A percentile compares a stretch with the other conserved stretches of the same genome.
phyloP scores from a whole-genome alignment of 30 jellyfish, hydroid and myxozoan genomes.

The Hydractinia symbiolongicarpus region DNA sequence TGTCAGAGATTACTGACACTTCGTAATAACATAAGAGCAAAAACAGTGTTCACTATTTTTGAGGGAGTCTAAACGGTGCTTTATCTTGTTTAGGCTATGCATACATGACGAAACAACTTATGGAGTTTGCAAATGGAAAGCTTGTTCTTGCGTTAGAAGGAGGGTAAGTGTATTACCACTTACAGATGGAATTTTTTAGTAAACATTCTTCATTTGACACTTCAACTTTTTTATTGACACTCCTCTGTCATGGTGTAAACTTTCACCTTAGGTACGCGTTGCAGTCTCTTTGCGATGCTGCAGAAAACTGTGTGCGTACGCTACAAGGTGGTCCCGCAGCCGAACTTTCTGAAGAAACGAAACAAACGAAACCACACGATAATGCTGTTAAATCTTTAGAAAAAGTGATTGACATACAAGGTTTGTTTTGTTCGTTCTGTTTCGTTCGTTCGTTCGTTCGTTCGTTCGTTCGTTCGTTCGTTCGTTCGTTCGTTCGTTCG shows the following conservation, averaged over 20 bases:
- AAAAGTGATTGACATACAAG: constrained; percentile 81
- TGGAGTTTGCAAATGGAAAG: constrained; percentile 78
- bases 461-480: background rate
- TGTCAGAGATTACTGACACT: too few relatives aligned
- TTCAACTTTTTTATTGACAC: background rate
- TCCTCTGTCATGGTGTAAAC: background rate
- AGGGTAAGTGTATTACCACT: constrained; percentile 55
- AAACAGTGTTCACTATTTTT: too few relatives aligned
- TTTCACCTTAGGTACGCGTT: constrained; percentile 56
- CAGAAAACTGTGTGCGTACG: constrained; percentile 90
- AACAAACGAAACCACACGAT: constrained; percentile 52
- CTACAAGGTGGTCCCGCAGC: constrained; percentile 79
- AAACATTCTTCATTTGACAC: background rate
- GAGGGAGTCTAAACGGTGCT: background rate
- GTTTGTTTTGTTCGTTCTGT: constrained; percentile 37
- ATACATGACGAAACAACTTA: constrained; percentile 87
- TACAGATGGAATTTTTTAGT: too few relatives aligned
- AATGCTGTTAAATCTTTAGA: constrained; percentile 67
- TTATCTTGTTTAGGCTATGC: constrained; percentile 67
- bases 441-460: background rate
- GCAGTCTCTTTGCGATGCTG: constrained; percentile 90
- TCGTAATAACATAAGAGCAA: too few relatives aligned
- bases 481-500: too few relatives aligned
- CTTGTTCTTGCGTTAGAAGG: constrained; percentile 90
- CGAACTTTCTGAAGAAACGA: constrained; percentile 68